phyloP scores from a whole-genome alignment of 2,113 vertebrate species.

The Smithornis capensis region DNA sequence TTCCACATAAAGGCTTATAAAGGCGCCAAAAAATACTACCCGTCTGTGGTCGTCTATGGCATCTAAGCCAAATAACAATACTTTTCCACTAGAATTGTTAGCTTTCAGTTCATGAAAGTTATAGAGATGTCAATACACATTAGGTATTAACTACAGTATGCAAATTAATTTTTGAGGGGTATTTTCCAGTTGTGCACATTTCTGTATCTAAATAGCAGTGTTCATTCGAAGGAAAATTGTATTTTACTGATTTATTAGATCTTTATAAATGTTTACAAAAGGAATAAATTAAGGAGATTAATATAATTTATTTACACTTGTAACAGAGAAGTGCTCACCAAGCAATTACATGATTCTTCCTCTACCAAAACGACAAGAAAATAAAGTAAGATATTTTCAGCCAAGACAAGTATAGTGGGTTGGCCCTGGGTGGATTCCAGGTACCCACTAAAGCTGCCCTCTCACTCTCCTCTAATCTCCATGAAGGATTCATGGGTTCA shows the following conservation, averaged over 20 bases:
- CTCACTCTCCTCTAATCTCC: too few species aligned
- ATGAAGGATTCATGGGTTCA: too few species aligned
- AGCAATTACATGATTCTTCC: fast-evolving
- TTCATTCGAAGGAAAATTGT: not conserved
- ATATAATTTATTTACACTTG: not conserved
- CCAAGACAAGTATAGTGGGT: not conserved
- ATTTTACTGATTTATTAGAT: not conserved
- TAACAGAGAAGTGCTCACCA: not conserved
- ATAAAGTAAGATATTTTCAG: not conserved
- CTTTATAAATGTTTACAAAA: not conserved
- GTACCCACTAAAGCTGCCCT: too few species aligned
- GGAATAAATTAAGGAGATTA: not conserved
- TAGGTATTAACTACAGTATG: not conserved
- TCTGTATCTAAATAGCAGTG: not conserved
- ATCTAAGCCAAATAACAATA: not conserved
- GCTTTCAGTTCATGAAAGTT: not conserved
- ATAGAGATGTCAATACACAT: not conserved
- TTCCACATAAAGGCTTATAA: not conserved
- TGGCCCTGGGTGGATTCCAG: too few species aligned
- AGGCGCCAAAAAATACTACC: not conserved
- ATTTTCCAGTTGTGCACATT: not conserved
- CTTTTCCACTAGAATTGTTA: not conserved
- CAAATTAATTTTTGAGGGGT: not conserved
- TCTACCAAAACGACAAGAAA: not conserved
- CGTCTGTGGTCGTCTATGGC: not conserved